A percentile compares a stretch with the other conserved stretches of the same genome.
These are phyloP conservation scores for Hesperia comma DNA, from an alignment of 2,888 invertebrate species.

Conservation along the genomic window DNA sequence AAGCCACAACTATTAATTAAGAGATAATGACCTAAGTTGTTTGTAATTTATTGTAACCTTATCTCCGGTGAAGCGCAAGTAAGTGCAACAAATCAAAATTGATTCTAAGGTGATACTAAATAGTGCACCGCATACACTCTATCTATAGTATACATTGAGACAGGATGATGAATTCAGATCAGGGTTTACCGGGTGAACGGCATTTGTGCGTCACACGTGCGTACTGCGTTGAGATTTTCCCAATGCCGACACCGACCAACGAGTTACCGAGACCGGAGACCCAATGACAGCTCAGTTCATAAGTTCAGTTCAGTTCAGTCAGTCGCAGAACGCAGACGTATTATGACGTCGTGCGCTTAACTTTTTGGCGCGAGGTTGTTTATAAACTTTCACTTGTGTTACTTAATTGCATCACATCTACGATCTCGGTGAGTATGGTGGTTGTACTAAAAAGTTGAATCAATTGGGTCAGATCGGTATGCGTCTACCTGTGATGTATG, in stretches of 20 bases:
- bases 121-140: no score
- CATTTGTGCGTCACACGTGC: neutral
- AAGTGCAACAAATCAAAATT: no score
- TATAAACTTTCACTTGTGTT: conserved; percentile 1
- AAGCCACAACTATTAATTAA: no score
- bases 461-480: no score
- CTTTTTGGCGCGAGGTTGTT: conserved; percentile 5
- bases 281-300: no score
- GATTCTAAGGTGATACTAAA: no score
- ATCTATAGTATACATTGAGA: neutral
- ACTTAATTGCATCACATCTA: neutral
- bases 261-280: no score
- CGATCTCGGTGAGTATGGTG: neutral
- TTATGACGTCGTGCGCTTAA: neutral
- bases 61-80: no score
- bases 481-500: no score
- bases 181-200: neutral
- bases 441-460: neutral
- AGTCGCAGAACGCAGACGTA: neutral
- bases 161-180: neutral
- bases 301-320: neutral
- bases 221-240: neutral
- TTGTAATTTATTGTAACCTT: no score
- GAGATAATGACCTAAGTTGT: no score
- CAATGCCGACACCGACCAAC: neutral